Conservation (phyloP, 2,888 invertebrate species). For the Andrena marginata region DNA sequence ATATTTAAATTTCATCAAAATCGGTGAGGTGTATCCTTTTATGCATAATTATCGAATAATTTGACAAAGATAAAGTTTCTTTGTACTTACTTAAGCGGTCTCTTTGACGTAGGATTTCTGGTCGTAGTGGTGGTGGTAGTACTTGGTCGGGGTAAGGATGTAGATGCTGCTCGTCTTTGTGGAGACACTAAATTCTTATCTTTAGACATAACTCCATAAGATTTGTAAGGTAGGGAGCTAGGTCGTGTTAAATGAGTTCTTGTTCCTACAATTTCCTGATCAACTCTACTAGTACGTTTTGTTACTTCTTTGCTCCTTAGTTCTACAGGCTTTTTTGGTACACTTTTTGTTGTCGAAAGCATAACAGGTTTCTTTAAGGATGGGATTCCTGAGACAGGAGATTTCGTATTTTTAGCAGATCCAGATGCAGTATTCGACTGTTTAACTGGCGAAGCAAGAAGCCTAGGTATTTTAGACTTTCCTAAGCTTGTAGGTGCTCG, state of each 20-base stretch:
- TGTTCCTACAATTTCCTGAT: slow-evolving; percentile 86
- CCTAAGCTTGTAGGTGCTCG: slow-evolving; percentile 82
- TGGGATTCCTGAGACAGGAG: slow-evolving; percentile 81
- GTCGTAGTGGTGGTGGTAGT: slow-evolving; percentile 81
- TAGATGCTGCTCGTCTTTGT: slow-evolving; percentile 89
- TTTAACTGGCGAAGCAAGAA: slow-evolving; percentile 90
- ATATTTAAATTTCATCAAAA: no score
- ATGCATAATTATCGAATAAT: not conserved
- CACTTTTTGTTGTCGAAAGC: slow-evolving; percentile 61
- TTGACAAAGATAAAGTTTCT: not conserved
- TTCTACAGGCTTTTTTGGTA: slow-evolving; percentile 67
- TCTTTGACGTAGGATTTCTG: slow-evolving; percentile 75
- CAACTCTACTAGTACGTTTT: slow-evolving; percentile 88
- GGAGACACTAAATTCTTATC: slow-evolving; percentile 83
- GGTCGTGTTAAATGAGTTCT: slow-evolving; percentile 87
- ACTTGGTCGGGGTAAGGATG: slow-evolving; percentile 87
- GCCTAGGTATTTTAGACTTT: slow-evolving; percentile 91
- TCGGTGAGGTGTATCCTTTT: not conserved
- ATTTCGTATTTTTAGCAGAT: slow-evolving; percentile 70
- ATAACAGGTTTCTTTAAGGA: slow-evolving; percentile 78
- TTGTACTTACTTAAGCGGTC: slow-evolving; percentile 85
- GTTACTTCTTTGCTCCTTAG: slow-evolving; percentile 72
- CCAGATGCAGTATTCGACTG: slow-evolving; percentile 83
- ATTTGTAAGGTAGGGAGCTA: slow-evolving; percentile 90
- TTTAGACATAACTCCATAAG: slow-evolving; percentile 79